A percentile compares a stretch with the other conserved stretches of the same genome.
Evolutionary conservation across 2,888 invertebrate species (phyloP).

Genomic region (Cephus runcator): DNA sequence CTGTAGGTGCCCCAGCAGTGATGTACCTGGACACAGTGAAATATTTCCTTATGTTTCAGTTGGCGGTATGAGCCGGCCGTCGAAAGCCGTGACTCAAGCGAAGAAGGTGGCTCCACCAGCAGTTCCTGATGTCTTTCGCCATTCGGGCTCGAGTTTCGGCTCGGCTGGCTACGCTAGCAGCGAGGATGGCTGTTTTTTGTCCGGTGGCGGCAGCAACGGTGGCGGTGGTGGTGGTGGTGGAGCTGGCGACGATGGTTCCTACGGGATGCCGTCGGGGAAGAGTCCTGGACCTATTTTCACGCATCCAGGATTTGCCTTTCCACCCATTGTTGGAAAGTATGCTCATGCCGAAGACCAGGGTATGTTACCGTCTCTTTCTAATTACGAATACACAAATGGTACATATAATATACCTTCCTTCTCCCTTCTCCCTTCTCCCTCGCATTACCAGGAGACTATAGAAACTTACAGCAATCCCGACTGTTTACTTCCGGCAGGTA

Average conservation of each 20-base stretch:
- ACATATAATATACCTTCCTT: too few relatives aligned
- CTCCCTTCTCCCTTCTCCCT: too few relatives aligned
- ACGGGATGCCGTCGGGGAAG: constrained; percentile 72
- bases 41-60: constrained; percentile 67
- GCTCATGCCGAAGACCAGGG: constrained; percentile 69
- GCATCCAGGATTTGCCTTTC: constrained; percentile 81
- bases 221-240: constrained; percentile 41
- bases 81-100: constrained; percentile 84
- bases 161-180: constrained; percentile 82
- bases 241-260: constrained; percentile 60
- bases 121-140: constrained; percentile 83
- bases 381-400: background rate
- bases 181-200: constrained; percentile 77
- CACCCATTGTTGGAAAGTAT: constrained; percentile 68
- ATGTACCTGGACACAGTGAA: too few relatives aligned
- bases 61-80: constrained; percentile 90
- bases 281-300: constrained; percentile 74
- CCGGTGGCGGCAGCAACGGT: constrained; percentile 37
- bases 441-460: too few relatives aligned
- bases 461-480: too few relatives aligned
- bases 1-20: too few relatives aligned
- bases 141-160: constrained; percentile 84
- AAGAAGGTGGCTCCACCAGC: constrained; percentile 93
- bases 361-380: constrained; percentile 29
- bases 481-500: constrained; percentile 46